Evolutionary conservation across 2,113 vertebrate species (phyloP), one percentile per base, ranked within the genome.

Genomic region (Camelus bactrianus): DNA sequence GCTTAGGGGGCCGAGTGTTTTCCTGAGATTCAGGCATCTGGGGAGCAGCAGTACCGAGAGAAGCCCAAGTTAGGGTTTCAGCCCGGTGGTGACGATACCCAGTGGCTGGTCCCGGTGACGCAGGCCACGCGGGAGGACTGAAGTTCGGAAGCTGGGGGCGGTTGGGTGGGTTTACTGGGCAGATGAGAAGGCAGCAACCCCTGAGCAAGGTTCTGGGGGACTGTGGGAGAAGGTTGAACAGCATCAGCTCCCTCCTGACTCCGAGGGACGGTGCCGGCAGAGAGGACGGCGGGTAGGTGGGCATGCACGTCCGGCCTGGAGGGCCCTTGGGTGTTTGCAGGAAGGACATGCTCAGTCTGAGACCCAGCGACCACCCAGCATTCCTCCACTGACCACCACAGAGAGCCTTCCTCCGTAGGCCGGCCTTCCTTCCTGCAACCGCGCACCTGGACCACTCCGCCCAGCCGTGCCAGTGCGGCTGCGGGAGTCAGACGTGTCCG

Each of bases 301-400:
- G 10, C 0, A 0, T 1, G 3, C 30, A 28, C 8, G 1, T n/a
- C 5, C 1, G 75, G 28, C 50, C 9, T 0, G 0, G 17, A 42
- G 62, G 42, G 56, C 20, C 17, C 64, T 7, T 6, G 28, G 75
- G 84, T 1, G 6, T 56, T 6, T 46, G 48, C 54, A 86, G 65
- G 65, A 19, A 30, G 11, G 19, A 3, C 0, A 0, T 0, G 19
- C 65, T 10, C 1, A 3, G 32, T 26, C 32, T 2, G 1, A 70
- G 38, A 19, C 46, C 60, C 38, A 3, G 32, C 1, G 4, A 28
- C 81, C 14, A 4, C 48, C 2, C 17, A 8, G 17, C 0, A 1
- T 7, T 26, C 35, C 38, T 35, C 50, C 32, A 5, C 13, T 12
- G 16, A 10, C 54, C 28, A 3, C 58, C 10, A 0, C 9, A n/a